These are phyloP conservation scores for Bombus confusus DNA, from an alignment of 1,140 invertebrate genomes.

Conservation along the genomic window DNA sequence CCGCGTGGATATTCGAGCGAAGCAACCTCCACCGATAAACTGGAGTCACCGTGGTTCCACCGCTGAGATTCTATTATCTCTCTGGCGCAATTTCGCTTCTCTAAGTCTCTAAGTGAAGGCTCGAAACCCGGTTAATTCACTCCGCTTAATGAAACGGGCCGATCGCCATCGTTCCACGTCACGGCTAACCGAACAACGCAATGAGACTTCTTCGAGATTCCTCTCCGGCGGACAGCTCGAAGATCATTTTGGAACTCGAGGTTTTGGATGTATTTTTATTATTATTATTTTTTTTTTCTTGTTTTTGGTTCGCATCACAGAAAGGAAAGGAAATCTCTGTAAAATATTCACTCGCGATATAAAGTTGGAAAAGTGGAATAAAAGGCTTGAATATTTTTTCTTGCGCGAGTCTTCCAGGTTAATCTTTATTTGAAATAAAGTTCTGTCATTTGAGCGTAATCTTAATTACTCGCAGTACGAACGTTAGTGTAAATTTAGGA, in stretches of 20 bases:
- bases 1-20: no score
- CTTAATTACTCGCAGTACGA: no score
- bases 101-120: neutral
- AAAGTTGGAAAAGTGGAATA: no score
- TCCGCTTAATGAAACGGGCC: slow-evolving; percentile 12
- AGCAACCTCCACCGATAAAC: neutral
- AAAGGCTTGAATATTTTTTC: no score
- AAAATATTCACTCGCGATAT: no score
- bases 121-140: neutral
- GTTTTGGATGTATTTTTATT: neutral
- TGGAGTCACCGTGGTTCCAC: neutral
- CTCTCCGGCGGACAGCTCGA: neutral
- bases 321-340: no score
- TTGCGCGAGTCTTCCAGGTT: no score
- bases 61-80: slow-evolving; percentile 17
- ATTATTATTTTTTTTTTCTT: no score
- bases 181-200: slow-evolving; percentile 4
- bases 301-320: no score
- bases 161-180: slow-evolving; percentile 23
- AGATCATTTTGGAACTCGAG: neutral
- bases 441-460: no score
- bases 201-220: neutral
- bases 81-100: neutral
- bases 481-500: no score
- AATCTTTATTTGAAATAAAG: no score